phyloP scores from a whole-genome alignment of 2,113 vertebrate species.

The Hystrix cristata region DNA sequence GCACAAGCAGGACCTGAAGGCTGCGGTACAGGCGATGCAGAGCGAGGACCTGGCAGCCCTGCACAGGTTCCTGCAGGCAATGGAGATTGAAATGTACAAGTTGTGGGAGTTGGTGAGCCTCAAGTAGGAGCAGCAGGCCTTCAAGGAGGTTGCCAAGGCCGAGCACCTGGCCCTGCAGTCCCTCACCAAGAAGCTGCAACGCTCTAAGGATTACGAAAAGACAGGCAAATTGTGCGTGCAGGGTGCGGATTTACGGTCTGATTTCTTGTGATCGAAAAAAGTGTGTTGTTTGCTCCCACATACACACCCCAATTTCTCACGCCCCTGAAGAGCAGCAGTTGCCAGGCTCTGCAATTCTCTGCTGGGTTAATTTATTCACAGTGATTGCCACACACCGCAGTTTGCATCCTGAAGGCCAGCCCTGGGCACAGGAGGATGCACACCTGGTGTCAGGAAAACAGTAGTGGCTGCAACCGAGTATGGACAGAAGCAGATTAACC shows the following conservation, averaged over 20 bases:
- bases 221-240: slow-evolving; percentile 65
- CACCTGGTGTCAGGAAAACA: background rate
- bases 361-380: slow-evolving; percentile 69
- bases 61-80: slow-evolving; percentile 89
- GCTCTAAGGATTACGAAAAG: slow-evolving; percentile 86
- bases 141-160: slow-evolving; percentile 88
- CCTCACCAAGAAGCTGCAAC: slow-evolving; percentile 90
- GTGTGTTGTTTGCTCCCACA: background rate
- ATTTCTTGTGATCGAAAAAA: slow-evolving; percentile 80
- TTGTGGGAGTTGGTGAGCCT: slow-evolving; percentile 93
- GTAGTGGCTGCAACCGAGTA: background rate
- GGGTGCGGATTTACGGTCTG: slow-evolving; percentile 70
- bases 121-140: slow-evolving; percentile 91
- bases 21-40: slow-evolving; percentile 91
- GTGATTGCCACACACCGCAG: background rate
- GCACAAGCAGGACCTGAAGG: slow-evolving; percentile 89
- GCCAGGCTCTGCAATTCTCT: background rate
- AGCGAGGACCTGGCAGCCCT: slow-evolving; percentile 87
- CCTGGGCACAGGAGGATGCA: background rate
- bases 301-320: background rate
- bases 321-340: slow-evolving; percentile 71
- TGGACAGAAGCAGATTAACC: slow-evolving; percentile 64
- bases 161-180: slow-evolving; percentile 89
- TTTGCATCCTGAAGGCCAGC: slow-evolving; percentile 11
- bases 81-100: slow-evolving; percentile 94